Base-by-base conservation (phyloP, 2,113 vertebrate species). In the Marcusenius ussheri region DNA sequence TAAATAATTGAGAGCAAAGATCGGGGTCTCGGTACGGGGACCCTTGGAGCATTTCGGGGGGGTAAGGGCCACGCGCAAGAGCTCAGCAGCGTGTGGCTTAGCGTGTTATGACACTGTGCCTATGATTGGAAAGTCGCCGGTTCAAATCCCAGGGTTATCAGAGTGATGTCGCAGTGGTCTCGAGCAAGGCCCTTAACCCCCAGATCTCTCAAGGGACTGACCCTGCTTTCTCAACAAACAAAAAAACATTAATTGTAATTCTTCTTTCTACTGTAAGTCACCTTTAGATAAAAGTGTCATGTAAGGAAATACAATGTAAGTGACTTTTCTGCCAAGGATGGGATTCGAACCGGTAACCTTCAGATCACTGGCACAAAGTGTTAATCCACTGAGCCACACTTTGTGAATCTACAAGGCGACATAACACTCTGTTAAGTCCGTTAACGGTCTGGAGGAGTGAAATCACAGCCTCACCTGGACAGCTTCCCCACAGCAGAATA, bases 401-500 rank as follows among this genome's bases (percentile, higher is more conserved):
- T 66, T 13, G 3, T n/a, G 13, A n/a, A 47, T 39, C 13, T 9
- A 4, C 31, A 83, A 2, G 2, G 35, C 77, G 8, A 42, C 42
- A 21, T 21, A 13, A 84, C 17, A 11, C 21, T 58, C 5, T 24
- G 4, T 46, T 1, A 39, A 17, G 15, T 84, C 7, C 10, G 21
- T 46, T 10, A 84, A 84, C 5, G 1, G 19, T 47, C 21, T 7
- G 19, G 9, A 21, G 6, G 45, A 21, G 19, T n/a, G 83, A 86
- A 35, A 50, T 17, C n/a, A 13, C 15, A 5, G 3, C 2, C 91
- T 95, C 96, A 99, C 98, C 97, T 98, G 90, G 98, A 98, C 27
- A 99, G 97, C 91, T 99, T 99, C 93, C 98, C 98, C 93, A 99
- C 97, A 46, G 98, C 98, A 91, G 98, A 98, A 94, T 99, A 99